Evolutionary conservation across 2,888 invertebrate genomes (phyloP).

Genomic region (Crematogaster levior): DNA sequence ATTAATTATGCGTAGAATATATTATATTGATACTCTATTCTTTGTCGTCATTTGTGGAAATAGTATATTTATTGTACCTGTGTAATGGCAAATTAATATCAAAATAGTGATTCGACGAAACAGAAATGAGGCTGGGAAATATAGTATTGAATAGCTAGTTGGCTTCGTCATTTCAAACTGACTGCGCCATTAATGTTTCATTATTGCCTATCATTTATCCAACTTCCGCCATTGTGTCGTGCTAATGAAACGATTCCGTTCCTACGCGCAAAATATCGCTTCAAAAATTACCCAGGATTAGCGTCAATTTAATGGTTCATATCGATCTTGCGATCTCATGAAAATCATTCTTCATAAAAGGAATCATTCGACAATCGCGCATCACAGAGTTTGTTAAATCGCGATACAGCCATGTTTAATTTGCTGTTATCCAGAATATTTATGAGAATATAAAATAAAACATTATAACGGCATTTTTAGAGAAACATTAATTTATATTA

Average conservation of each 20-base stretch:
- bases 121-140: conserved; percentile 66
- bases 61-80: conserved; percentile 63
- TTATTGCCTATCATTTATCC: conserved; percentile 79
- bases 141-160: conserved; percentile 76
- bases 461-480: neutral
- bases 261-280: conserved; percentile 62
- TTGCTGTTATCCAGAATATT: neutral
- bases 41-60: conserved; percentile 59
- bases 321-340: conserved; percentile 50
- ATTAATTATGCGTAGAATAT: neutral
- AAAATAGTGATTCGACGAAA: conserved; percentile 70
- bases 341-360: neutral
- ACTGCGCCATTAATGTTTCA: conserved; percentile 79
- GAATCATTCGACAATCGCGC: neutral
- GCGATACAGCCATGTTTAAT: neutral
- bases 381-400: neutral
- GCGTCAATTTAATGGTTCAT: conserved; percentile 70
- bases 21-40: neutral
- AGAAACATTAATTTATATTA: neutral
- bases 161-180: conserved; percentile 77
- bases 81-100: conserved; percentile 68
- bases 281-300: conserved; percentile 74
- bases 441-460: neutral
- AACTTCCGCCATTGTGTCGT: conserved; percentile 67
- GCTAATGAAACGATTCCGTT: conserved; percentile 76